Base-by-base conservation (phyloP, 2,888 invertebrate species). In the Himalopsyche anomala region DNA sequence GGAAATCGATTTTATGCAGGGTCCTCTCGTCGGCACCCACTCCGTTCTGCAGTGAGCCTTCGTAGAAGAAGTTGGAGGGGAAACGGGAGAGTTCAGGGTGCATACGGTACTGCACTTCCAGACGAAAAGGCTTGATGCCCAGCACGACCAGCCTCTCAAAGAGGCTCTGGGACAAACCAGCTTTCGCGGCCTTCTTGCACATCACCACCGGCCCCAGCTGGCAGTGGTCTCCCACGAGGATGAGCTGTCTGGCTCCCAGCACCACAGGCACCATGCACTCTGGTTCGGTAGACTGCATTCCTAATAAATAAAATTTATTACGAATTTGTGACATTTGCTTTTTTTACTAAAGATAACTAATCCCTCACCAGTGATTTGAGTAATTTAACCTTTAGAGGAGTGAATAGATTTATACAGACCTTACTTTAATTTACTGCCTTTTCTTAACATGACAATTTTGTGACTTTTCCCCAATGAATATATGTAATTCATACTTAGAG, bases 211-310 rank as follows among this genome's bases (percentile, higher is more conserved):
- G 99, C 0, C 99, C 99, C 87, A 99, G 93, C 92, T 99, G 99
- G 91, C 99, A 99, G 91, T 99, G 99, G 92, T 99, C 99, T 15
- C 99, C 99, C 0, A 99, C 99, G 3, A 99, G 94, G 89, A 99
- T 99, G 84, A 99, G 93, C 91, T 99, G 99, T 89, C 98, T 96
- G 9, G 99, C 99, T 15, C 99, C 99, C 5, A 99, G 94, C 0
- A 99, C 99, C 0, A 99, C 99, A 0, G 99, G 99, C 28, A 99
- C 99, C 99, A 99, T 98, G 90, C 99, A 99, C 90, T 99, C 99
- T 0, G 99, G 99, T 91, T 98, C 98, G 0, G 99, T 99, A 0
- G 99, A 98, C 91, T 99, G 99, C 96, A 98, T 98, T 89, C 95
- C 94, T 91, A 45, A 17, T 80, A 83, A 38, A 85, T 19, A 42